Percentiles rank a stretch among this genome's conserved stretches.
Conservation (phyloP, 2,888 invertebrate species). For the Netelia inedita region DNA sequence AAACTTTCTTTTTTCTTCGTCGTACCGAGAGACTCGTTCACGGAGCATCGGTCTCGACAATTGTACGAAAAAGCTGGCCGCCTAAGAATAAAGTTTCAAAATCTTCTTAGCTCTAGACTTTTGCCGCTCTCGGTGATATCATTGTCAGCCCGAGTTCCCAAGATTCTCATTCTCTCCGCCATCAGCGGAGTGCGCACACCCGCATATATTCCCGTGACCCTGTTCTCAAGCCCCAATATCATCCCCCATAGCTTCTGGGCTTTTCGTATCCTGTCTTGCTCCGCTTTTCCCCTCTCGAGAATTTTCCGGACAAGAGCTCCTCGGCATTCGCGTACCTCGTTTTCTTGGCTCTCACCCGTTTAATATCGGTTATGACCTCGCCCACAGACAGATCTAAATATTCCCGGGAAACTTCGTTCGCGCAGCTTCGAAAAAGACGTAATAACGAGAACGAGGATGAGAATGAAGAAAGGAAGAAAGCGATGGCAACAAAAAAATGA, state of each 20-base stretch:
- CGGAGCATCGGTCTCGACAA: neutral
- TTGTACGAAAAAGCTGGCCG: conserved; percentile 12
- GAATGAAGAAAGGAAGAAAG: conserved; percentile 2
- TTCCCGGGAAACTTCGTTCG: conserved; percentile 35
- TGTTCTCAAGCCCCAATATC: conserved; percentile 59
- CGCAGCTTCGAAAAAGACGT: conserved; percentile 28
- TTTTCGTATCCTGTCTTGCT: conserved; percentile 23
- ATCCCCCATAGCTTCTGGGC: conserved; percentile 46
- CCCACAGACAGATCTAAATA: conserved; percentile 51
- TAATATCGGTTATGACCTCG: conserved; percentile 61
- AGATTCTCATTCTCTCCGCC: conserved; percentile 40
- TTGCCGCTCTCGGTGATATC: conserved; percentile 46
- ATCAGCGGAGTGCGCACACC: conserved; percentile 31
- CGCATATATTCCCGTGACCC: conserved; percentile 64
- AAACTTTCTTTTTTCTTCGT: conserved; percentile 5
- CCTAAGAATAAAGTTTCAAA: conserved; percentile 42
- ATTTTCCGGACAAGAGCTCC: conserved; percentile 51
- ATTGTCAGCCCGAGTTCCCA: conserved; percentile 52
- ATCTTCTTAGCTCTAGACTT: conserved; percentile 43
- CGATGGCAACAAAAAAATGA: neutral
- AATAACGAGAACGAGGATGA: conserved; percentile 37
- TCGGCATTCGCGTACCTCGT: neutral
- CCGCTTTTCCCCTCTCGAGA: conserved; percentile 54
- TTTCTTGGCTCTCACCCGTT: conserved; percentile 48
- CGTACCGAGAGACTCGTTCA: conserved; percentile 24